These are phyloP conservation scores for Trichonephila clavipes DNA, from an alignment of 1,140 invertebrate species.

Conservation along the genomic window DNA sequence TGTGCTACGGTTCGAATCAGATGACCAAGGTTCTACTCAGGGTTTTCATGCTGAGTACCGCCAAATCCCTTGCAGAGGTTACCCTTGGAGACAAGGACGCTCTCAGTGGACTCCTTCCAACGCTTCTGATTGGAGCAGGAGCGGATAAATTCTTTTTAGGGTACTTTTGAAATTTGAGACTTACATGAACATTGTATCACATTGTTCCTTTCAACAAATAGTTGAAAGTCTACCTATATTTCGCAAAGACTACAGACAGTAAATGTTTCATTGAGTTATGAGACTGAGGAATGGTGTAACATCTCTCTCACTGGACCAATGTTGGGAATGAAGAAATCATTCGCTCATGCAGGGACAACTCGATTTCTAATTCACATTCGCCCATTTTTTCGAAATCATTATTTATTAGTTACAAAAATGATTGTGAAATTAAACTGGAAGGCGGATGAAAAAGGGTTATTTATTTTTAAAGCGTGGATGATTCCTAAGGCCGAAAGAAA, in stretches of 20 bases:
- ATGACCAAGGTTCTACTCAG: background rate
- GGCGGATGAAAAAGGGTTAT: no score
- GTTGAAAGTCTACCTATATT: background rate
- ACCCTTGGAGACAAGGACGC: slow-evolving; percentile 59
- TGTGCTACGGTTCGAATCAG: slow-evolving; percentile 33
- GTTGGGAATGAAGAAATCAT: no score
- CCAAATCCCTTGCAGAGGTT: slow-evolving; percentile 66
- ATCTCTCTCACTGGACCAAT: no score
- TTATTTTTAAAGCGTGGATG: no score
- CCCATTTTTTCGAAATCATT: no score
- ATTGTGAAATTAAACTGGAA: no score
- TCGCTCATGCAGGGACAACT: no score
- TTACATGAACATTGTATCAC: background rate
- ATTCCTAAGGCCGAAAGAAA: no score
- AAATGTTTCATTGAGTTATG: background rate
- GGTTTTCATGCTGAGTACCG: slow-evolving; percentile 71
- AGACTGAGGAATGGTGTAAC: no score
- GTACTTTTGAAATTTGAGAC: background rate
- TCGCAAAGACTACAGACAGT: background rate
- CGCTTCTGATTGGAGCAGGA: slow-evolving; percentile 50
- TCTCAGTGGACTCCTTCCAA: slow-evolving; percentile 44
- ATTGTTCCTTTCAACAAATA: background rate
- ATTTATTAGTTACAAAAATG: no score
- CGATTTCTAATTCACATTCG: no score
- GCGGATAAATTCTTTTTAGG: background rate